phyloP scores from a whole-genome alignment of 2,888 invertebrate species.

The Clepsis dumicolana region DNA sequence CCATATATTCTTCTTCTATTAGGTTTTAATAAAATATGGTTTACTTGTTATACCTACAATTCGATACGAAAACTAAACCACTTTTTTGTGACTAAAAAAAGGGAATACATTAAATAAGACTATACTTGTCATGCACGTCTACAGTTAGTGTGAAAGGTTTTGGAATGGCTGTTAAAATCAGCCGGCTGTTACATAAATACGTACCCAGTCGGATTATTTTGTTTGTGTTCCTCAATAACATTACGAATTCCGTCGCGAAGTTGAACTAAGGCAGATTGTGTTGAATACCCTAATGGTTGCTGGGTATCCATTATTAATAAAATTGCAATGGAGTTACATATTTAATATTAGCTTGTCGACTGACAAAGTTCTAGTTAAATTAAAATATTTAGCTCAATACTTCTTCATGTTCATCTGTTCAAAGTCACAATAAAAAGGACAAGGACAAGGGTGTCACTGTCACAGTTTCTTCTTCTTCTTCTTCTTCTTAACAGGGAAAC shows the following conservation, averaged over 20 bases:
- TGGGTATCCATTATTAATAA: constrained; percentile 51
- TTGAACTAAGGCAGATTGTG: constrained; percentile 89
- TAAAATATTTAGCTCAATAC: neutral
- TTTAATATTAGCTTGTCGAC: neutral
- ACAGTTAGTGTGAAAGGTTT: neutral
- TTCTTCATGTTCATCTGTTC: neutral
- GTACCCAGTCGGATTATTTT: constrained; percentile 82
- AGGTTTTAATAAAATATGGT: too few species aligned
- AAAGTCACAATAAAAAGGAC: too few species aligned
- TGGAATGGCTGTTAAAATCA: neutral
- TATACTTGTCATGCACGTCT: neutral
- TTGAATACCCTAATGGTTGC: constrained; percentile 86
- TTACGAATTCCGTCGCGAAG: constrained; percentile 89
- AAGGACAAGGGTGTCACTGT: too few species aligned
- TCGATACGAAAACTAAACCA: neutral
- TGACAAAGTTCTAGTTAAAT: constrained; percentile 14
- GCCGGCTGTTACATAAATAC: constrained; percentile 24
- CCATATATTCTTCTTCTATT: too few species aligned
- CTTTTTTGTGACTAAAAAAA: neutral
- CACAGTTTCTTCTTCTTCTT: too few species aligned
- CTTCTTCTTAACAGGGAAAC: too few species aligned
- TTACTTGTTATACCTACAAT: too few species aligned
- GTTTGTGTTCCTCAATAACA: constrained; percentile 88
- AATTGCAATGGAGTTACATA: constrained; percentile 22
- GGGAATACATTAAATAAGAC: neutral